A percentile compares a stretch with the other conserved stretches of the same genome.
Conservation (phyloP, 2,113 vertebrate genomes). For the Pseudois nayaur region DNA sequence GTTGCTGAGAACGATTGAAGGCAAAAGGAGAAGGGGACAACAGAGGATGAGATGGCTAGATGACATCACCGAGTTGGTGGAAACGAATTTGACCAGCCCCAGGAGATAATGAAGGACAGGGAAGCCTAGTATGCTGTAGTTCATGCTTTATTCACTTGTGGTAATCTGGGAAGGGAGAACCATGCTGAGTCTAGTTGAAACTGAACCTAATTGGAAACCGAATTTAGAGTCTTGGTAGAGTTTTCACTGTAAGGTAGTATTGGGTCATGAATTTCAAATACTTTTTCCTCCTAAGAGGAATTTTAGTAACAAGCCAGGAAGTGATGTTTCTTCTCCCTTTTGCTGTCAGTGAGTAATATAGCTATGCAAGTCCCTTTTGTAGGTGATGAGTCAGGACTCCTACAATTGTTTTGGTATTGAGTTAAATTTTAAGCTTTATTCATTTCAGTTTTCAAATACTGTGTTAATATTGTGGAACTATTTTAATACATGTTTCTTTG, state of each 20-base stretch:
- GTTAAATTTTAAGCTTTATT: constrained; percentile 1
- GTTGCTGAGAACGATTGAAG: not conserved
- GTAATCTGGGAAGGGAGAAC: not conserved
- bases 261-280: not conserved
- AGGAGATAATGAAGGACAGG: not conserved
- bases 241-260: not conserved
- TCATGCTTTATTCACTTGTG: not conserved
- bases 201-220: not conserved
- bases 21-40: not conserved
- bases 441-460: not conserved
- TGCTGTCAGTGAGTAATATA: not conserved
- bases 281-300: not conserved
- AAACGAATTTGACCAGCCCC: not conserved
- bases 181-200: not conserved
- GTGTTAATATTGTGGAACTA: not conserved
- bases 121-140: not conserved
- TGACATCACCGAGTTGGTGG: not conserved
- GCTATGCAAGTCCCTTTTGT: not conserved
- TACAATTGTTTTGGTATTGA: not conserved
- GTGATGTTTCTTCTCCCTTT: not conserved
- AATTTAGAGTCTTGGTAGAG: not conserved
- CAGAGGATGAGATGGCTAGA: not conserved
- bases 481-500: not conserved
- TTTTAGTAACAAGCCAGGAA: not conserved
- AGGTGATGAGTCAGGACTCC: not conserved